Evolutionary conservation across 2,888 invertebrate genomes (phyloP).

Genomic region (Philaethria dido): DNA sequence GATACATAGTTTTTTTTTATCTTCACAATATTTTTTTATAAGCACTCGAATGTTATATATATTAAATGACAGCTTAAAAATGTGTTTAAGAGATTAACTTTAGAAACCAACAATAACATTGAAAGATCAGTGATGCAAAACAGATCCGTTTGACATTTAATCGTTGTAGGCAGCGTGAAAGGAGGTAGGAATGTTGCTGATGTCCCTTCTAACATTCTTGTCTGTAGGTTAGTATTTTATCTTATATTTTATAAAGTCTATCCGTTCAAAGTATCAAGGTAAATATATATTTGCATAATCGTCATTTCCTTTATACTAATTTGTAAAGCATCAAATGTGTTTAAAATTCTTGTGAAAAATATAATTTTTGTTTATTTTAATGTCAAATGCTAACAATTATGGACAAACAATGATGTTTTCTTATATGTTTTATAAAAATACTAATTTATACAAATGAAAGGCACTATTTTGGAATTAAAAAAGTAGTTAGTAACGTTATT

Average conservation of each 20-base stretch:
- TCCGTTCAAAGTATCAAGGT: constrained; percentile 23
- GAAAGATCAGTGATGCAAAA: constrained; percentile 40
- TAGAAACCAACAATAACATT: constrained; percentile 4
- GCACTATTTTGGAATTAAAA: too few species aligned
- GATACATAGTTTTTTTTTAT: background rate
- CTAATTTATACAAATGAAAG: too few species aligned
- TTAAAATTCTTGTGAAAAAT: too few species aligned
- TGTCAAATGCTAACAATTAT: too few species aligned
- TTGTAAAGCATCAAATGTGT: too few species aligned
- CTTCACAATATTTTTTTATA: background rate
- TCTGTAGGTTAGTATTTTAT: constrained; percentile 18
- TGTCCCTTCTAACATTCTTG: constrained; percentile 48
- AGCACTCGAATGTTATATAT: background rate
- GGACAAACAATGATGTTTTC: too few species aligned
- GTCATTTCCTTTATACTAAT: constrained; percentile 2
- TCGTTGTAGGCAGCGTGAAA: constrained; percentile 54
- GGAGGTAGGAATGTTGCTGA: constrained; percentile 68
- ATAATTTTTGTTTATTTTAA: too few species aligned
- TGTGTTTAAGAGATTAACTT: background rate
- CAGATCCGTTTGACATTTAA: constrained; percentile 45
- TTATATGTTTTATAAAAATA: too few species aligned
- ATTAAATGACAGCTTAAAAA: too few species aligned
- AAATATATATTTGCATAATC: constrained; percentile 17
- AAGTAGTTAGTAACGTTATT: too few species aligned
- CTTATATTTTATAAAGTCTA: constrained; percentile 12